Evolutionary conservation across 2,888 invertebrate genomes (phyloP), one percentile per base, ranked within the genome.

Genomic region (Lacanobia wlatinum): DNA sequence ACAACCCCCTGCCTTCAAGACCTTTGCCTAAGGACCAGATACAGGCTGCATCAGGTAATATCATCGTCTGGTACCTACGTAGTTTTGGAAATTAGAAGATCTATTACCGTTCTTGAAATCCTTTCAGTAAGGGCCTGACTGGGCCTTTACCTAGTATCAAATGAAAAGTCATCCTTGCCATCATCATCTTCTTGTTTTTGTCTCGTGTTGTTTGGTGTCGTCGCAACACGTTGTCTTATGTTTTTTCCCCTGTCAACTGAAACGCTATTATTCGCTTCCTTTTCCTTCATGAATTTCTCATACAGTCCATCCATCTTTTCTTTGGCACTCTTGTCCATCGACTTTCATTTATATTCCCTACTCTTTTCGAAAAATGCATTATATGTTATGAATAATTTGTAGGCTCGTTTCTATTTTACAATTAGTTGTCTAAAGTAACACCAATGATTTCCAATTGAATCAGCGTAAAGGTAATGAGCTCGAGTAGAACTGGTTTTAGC

Each of bases 1-100:
- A 99, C 90, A 98, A 98, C 91, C 98, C 98, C 0, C 91, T 98
- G 65, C 98, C 99, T 0, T 97, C 97, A 0, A 95, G 97, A 86
- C 98, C 98, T 0, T 88, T 96, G 12, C 93, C 95, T 4, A 93
- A 96, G 82, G 94, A 95, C 21, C 92, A 93, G 66, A 88, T 93
- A 60, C 91, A 91, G 43, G 78, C 89, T 9, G 92, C 93, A 43
- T 84, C 93, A 89, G 95, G 95, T 95, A 89, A 55, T 21, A 12
- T 28, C 2, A 23, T 34, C 34, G 34, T 1, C 10, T 12, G 16
- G 1, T 12, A 10, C 9, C n/a, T 2, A 10, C 43, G 14, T 14
- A 43, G 43, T 43, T 43, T 43, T 50, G 4, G 50, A 23, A 55
- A 16, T 48, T 48, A 48, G 7, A 18, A 48, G 8, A 48, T 0